Evolutionary conservation across 2,888 invertebrate genomes (phyloP).

Genomic region (Hirtodrosophila trivittata): DNA sequence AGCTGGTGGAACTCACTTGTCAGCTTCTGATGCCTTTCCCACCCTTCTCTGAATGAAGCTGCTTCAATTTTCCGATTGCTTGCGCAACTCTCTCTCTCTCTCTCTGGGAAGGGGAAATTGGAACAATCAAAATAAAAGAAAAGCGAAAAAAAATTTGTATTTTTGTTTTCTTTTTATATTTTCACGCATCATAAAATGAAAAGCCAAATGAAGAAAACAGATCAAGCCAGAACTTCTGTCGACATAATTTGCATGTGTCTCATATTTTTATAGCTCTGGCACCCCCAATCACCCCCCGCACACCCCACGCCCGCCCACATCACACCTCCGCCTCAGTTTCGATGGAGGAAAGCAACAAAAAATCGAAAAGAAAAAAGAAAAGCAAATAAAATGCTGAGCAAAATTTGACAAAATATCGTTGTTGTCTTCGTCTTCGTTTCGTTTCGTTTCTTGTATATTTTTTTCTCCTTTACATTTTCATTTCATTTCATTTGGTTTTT

Average conservation of each 20-base stretch:
- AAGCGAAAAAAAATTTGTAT: too few species aligned
- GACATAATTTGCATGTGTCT: conserved; percentile 67
- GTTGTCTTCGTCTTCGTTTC: conserved; percentile 20
- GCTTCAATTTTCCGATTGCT: conserved; percentile 7
- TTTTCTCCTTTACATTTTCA: background rate
- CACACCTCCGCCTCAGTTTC: background rate
- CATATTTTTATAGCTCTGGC: conserved; percentile 56
- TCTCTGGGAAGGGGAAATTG: conserved; percentile 39
- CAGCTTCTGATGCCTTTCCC: too few species aligned
- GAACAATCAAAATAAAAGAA: conserved; percentile 51
- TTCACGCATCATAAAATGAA: conserved; percentile 41
- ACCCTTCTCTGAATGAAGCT: background rate
- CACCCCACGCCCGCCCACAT: conserved; percentile 1
- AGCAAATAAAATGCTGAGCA: conserved; percentile 64
- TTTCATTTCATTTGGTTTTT: conserved; percentile 27
- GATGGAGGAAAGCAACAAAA: background rate
- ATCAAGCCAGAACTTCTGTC: conserved; percentile 3
- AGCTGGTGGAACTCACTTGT: too few species aligned
- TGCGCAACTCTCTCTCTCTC: conserved; percentile 21
- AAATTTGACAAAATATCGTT: conserved; percentile 55
- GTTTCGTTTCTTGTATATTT: conserved; percentile 23
- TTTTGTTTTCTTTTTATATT: conserved; percentile 34
- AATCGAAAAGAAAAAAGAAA: conserved; percentile 8
- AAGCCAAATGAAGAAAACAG: conserved; percentile 17
- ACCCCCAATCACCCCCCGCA: conserved; percentile 13